Evolutionary conservation across 1,140 invertebrate species (phyloP).

Genomic region (Psilanteris sp.): DNA sequence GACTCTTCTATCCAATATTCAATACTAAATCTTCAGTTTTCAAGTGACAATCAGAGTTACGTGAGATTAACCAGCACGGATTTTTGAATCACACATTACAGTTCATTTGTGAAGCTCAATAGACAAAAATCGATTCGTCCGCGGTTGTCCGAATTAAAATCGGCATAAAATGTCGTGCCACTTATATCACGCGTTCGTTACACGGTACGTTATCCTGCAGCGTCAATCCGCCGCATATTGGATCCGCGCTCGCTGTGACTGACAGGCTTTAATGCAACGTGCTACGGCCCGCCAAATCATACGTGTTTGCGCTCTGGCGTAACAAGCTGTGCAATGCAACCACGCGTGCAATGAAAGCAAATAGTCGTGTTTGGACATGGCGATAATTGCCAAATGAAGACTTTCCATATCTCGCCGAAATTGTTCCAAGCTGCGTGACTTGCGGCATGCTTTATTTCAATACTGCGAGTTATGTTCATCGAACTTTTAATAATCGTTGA

Average conservation of each 20-base stretch:
- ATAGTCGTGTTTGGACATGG: conserved; percentile 56
- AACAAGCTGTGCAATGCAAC: conserved; percentile 57
- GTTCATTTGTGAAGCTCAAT: conserved; percentile 54
- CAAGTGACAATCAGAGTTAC: too few species aligned
- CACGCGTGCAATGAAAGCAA: conserved; percentile 54
- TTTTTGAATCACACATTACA: conserved; percentile 61
- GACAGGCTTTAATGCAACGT: conserved; percentile 58
- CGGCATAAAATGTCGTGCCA: conserved; percentile 53
- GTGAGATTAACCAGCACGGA: too few species aligned
- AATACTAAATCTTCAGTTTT: too few species aligned
- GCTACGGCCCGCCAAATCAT: conserved; percentile 56
- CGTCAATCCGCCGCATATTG: conserved; percentile 46
- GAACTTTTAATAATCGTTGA: conserved; percentile 18
- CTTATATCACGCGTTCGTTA: conserved; percentile 38
- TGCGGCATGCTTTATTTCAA: conserved; percentile 34
- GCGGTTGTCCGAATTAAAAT: conserved; percentile 51
- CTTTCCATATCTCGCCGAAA: conserved; percentile 15
- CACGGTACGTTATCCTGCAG: conserved; percentile 34
- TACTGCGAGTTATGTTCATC: conserved; percentile 12
- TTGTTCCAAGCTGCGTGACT: conserved; percentile 34
- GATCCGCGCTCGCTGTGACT: conserved; percentile 56
- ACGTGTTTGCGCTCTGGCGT: conserved; percentile 53
- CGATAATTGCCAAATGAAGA: conserved; percentile 58
- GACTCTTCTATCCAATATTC: too few species aligned
- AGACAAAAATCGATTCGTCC: conserved; percentile 44